These are phyloP conservation scores for Eristalis intricaria DNA, from an alignment of 2,888 invertebrate species.

Conservation along the genomic window DNA sequence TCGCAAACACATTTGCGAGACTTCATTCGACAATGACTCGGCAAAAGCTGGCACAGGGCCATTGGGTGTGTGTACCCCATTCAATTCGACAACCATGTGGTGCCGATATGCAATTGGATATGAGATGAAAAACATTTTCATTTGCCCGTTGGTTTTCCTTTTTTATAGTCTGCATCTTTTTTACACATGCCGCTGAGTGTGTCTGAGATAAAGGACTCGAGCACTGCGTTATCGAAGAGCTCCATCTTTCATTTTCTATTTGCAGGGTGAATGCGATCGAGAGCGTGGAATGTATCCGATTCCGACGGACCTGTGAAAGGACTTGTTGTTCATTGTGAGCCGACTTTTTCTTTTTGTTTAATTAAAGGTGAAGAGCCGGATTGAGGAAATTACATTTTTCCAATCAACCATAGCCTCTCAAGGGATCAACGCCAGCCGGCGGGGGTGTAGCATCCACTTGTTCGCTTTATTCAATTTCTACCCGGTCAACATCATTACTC, in stretches of 20 bases:
- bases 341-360: constrained; percentile 18
- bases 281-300: constrained; percentile 30
- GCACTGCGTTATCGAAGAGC: constrained; percentile 53
- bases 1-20: constrained; percentile 16
- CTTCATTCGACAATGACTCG: not conserved
- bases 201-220: constrained; percentile 21
- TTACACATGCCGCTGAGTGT: constrained; percentile 17
- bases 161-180: constrained; percentile 11
- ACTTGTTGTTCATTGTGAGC: constrained; percentile 60
- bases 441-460: not conserved
- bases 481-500: constrained; percentile 22
- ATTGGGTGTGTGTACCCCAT: constrained; percentile 25
- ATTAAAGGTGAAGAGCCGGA: constrained; percentile 58
- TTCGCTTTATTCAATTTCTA: not conserved
- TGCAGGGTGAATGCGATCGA: constrained; percentile 45
- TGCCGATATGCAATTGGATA: constrained; percentile 69
- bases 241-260: constrained; percentile 63
- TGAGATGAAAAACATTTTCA: constrained; percentile 70
- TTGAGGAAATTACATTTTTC: constrained; percentile 61
- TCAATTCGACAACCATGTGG: constrained; percentile 67
- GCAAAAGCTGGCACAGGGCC: not conserved
- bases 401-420: constrained; percentile 45
- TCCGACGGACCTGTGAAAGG: constrained; percentile 52
- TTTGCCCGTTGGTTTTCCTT: constrained; percentile 63
- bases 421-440: not conserved